Evolutionary conservation across 2,888 invertebrate species (phyloP), one percentile per base, ranked within the genome.

Genomic region (Tipula lateralis): DNA sequence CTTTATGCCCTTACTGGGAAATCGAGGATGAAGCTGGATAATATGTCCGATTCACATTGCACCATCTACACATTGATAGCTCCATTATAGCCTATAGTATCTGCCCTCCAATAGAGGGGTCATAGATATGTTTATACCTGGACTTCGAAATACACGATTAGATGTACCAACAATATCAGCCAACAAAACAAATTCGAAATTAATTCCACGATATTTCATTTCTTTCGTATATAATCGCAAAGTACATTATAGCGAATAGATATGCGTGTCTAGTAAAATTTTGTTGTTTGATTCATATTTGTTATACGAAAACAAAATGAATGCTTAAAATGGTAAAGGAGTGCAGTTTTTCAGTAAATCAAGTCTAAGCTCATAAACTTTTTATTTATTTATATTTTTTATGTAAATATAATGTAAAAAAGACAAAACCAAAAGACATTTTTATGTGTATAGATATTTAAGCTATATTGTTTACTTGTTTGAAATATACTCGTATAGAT

Each of bases 271-370:
- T 66, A 66, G 66, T 9, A 12, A 24, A 24, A 66, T 66, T 66
- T 66, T 66, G 24, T 44, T 44, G 16, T 44, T 44, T 66, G 66
- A 1, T 66, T 66, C 66, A 24, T 66, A 66, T 0, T 19, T n/a
- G n/a, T 66, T 66, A 66, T 66, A 66, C 0, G 1, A 66, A 50
- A 50, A 50, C 16, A 6, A 50, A 50, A 50, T 16, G 16, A 16
- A 50, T 16, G 19, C 5, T 19, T 6, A 50, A 66, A 66, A 24
- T 24, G 66, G 24, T 66, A 24, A 66, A 24, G 66, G 66, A 66
- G 66, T 66, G 66, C 66, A 66, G 66, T 66, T 66, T 66, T 66
- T 66, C 66, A 7, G 66, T 66, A 66, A 66, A 66, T 66, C 66
- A 66, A 66, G 9, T 66, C 66, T 24, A 24, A 66, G 24, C 24